phyloP scores from a whole-genome alignment of 2,888 invertebrate genomes.

The Zootermopsis nevadensis region DNA sequence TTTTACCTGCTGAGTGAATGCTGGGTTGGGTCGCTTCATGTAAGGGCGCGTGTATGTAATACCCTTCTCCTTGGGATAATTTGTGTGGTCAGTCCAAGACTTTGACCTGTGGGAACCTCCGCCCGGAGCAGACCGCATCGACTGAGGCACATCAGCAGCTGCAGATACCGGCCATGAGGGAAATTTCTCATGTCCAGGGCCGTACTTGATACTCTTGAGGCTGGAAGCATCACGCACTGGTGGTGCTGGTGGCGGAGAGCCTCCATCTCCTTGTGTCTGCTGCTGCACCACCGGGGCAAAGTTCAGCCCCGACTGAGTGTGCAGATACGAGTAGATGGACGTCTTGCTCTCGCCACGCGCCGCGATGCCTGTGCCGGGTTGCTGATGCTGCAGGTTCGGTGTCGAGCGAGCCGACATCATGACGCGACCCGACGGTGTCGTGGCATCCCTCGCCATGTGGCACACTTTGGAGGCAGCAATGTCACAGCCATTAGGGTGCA shows the following conservation, averaged over 20 bases:
- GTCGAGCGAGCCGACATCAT: slow-evolving; percentile 66
- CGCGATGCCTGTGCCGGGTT: neutral
- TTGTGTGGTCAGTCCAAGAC: slow-evolving; percentile 78
- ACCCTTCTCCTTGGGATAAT: slow-evolving; percentile 76
- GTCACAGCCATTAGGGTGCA: slow-evolving; percentile 32
- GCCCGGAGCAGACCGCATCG: slow-evolving; percentile 62
- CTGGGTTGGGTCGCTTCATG: slow-evolving; percentile 71
- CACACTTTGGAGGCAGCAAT: neutral
- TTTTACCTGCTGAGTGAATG: slow-evolving; percentile 70
- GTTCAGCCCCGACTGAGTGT: slow-evolving; percentile 59
- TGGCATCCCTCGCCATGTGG: slow-evolving; percentile 39
- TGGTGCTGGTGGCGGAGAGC: slow-evolving; percentile 67
- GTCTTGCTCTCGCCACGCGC: neutral
- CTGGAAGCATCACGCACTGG: slow-evolving; percentile 76
- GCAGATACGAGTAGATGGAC: slow-evolving; percentile 58
- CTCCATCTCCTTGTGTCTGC: slow-evolving; percentile 40
- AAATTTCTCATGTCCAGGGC: slow-evolving; percentile 79
- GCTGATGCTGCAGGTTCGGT: slow-evolving; percentile 61
- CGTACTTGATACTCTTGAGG: slow-evolving; percentile 74
- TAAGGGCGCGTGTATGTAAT: slow-evolving; percentile 72
- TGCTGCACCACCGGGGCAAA: slow-evolving; percentile 54
- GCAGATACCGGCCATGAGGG: slow-evolving; percentile 79
- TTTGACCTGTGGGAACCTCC: slow-evolving; percentile 74
- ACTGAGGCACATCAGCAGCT: slow-evolving; percentile 66
- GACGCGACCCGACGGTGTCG: slow-evolving; percentile 39